Conservation (phyloP, 2,888 invertebrate species). For the Hanleya hanleyi region DNA sequence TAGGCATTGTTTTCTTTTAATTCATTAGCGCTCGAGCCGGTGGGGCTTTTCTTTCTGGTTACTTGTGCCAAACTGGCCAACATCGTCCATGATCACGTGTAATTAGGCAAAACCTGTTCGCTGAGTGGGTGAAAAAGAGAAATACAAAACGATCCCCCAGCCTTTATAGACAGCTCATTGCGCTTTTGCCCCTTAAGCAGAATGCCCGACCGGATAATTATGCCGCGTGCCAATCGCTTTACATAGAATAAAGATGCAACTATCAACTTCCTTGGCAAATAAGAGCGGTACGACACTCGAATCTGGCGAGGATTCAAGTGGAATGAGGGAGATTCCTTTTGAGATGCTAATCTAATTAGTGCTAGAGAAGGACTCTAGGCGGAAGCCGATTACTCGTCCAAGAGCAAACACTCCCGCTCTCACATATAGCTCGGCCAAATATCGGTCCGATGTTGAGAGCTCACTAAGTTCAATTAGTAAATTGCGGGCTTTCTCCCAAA, state of each 20-base stretch:
- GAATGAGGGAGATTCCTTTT: not conserved
- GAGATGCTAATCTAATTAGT: slow-evolving; percentile 10
- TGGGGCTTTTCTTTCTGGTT: too few relatives aligned
- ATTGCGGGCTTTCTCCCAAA: slow-evolving; percentile 57
- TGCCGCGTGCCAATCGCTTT: slow-evolving; percentile 7
- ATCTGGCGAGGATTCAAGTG: slow-evolving; percentile 7
- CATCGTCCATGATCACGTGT: not conserved
- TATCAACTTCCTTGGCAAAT: slow-evolving; percentile 7
- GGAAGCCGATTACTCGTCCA: not conserved
- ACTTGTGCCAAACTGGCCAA: not conserved
- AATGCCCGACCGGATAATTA: not conserved
- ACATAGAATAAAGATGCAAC: slow-evolving; percentile 8
- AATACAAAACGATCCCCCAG: slow-evolving; percentile 1
- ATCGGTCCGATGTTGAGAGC: slow-evolving; percentile 63
- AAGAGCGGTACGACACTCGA: slow-evolving; percentile 1
- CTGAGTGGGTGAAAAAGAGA: not conserved
- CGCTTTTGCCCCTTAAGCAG: not conserved
- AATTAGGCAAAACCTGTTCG: not conserved
- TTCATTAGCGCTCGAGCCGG: not conserved
- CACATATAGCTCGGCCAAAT: slow-evolving; percentile 61
- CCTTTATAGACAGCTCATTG: slow-evolving; percentile 1
- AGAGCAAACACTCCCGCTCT: not conserved
- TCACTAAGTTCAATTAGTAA: slow-evolving; percentile 70
- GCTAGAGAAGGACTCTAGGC: slow-evolving; percentile 5
- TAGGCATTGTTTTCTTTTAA: slow-evolving; percentile 6